Conservation (phyloP, 2,797 vertebrate species). For the Pipistrellus nathusii region DNA sequence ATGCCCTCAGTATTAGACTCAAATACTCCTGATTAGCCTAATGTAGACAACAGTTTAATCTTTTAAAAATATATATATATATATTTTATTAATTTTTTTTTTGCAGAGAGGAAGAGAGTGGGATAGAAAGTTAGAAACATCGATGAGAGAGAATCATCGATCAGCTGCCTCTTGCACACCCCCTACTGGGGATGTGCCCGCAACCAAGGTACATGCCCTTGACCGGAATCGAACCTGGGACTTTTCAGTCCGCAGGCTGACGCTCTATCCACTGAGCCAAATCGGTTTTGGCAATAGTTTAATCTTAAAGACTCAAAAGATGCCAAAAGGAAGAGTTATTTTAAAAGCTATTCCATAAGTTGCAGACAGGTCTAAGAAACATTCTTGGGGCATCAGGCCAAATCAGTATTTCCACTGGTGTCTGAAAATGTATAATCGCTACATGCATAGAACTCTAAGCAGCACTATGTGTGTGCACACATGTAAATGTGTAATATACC, state of each 20-base stretch:
- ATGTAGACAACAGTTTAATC: not conserved
- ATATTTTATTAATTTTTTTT: no score
- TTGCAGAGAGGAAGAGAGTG: no score
- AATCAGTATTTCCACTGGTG: constrained; percentile 22
- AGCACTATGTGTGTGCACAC: not conserved
- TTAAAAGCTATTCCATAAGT: not conserved
- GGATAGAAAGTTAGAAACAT: no score
- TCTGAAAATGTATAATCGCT: constrained; percentile 3
- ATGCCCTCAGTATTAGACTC: not conserved
- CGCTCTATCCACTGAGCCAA: no score
- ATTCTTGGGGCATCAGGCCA: not conserved
- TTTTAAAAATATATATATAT: not conserved
- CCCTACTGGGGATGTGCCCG: no score
- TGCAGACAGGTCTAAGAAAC: not conserved
- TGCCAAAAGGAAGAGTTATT: constrained; percentile 18
- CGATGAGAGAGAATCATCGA: no score
- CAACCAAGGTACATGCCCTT: no score
- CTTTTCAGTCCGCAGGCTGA: no score
- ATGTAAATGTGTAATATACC: not conserved
- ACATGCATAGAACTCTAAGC: not conserved
- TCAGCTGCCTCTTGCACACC: no score
- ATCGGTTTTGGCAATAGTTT: not conserved
- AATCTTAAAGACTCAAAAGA: constrained; percentile 29
- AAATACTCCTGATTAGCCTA: not conserved
- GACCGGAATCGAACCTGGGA: no score